A percentile compares a stretch with the other conserved stretches of the same genome.
Evolutionary conservation across 2,888 invertebrate genomes (phyloP).

Genomic region (Phyto melanocephala): DNA sequence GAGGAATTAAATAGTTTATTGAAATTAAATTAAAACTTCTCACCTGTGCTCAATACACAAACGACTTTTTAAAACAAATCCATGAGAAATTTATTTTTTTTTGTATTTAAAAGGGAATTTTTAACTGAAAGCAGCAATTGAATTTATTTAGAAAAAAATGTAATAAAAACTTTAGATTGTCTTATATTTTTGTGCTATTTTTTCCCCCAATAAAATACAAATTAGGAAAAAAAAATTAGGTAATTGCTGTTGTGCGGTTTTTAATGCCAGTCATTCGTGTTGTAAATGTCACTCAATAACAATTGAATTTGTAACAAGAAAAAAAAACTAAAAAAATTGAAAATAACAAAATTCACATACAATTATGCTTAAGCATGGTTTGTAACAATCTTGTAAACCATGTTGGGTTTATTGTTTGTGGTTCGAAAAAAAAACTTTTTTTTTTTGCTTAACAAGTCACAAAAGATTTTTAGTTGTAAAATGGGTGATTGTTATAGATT

Average conservation of each 20-base stretch:
- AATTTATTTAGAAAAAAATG: no score
- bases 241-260: conserved; percentile 57
- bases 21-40: no score
- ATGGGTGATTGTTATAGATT: not conserved
- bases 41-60: no score
- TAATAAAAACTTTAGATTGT: no score
- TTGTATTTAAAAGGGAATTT: no score
- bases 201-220: no score
- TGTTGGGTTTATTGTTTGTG: not conserved
- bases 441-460: not conserved
- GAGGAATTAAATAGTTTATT: no score
- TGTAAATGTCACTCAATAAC: conserved; percentile 58
- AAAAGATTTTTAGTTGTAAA: conserved; percentile 11
- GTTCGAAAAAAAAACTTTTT: not conserved
- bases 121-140: no score
- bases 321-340: no score
- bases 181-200: no score
- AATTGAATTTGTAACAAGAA: conserved; percentile 36
- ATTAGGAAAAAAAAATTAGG: conserved; percentile 58
- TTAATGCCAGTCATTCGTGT: conserved; percentile 51
- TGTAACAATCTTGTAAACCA: not conserved
- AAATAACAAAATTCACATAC: conserved; percentile 18
- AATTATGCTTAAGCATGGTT: not conserved
- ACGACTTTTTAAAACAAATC: no score
- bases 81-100: no score